Evolutionary conservation across 2,113 vertebrate species (phyloP), one percentile per base, ranked within the genome.

Genomic region (Notothenia rossii): DNA sequence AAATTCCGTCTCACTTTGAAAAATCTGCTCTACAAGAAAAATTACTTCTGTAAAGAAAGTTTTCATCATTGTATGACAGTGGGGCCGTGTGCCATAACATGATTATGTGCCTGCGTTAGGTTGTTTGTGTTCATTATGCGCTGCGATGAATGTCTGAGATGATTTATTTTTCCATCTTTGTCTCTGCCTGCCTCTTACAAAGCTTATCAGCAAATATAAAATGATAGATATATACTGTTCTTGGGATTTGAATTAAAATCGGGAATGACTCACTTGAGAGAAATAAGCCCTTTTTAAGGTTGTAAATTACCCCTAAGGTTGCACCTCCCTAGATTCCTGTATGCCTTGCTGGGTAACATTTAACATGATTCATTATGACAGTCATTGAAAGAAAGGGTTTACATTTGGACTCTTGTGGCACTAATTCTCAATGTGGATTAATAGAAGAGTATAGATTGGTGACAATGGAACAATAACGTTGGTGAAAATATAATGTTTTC

Each of bases 121-220:
- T 80, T 89, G 77, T 79, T 89, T 87, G 73, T 83, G 80, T 88
- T 90, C 75, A 82, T 79, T 86, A 88, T 22, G 63, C 50, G 59
- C 58, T 50, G 65, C 40, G 51, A 64, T 33, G 63, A 80, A 60
- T 2, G 73, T 66, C 66, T 36, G 36, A 63, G 40, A 72, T 78
- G 79, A 88, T 90, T 83, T 68, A 75, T 84, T 80, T 79, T 51
- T 49, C 68, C 67, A 15, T 65, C 66, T 61, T 36, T 67, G 51
- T 81, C 62, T 29, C 49, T 4, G 48, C 20, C 64, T 77, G 81
- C 66, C 56, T 81, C 72, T 61, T 29, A 49, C 72, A 7, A 2
- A 0, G 68, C 22, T 54, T 62, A 49, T 83, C 74, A 45, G 55
- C 67, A 56, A 55, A 77, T 80, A 60, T 22, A 53, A 86, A 82